A percentile compares a stretch with the other conserved stretches of the same genome.
phyloP scores from a whole-genome alignment of 1,140 invertebrate genomes.

The Vanessa atalanta region DNA sequence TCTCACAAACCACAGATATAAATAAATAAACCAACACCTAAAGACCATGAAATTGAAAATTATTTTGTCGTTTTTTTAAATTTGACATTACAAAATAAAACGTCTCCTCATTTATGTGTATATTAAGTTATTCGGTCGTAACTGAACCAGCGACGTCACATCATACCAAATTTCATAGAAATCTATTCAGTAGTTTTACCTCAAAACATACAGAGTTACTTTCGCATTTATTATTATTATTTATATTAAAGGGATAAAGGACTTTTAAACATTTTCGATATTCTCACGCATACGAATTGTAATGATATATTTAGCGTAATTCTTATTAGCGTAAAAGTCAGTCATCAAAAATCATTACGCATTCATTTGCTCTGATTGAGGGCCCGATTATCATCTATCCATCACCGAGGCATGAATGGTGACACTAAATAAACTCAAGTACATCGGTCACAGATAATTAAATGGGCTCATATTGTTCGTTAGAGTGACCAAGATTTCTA shows the following conservation, averaged over 20 bases:
- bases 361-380: conserved; percentile 8
- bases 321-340: conserved; percentile 4
- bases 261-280: too few relatives aligned
- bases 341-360: conserved; percentile 14
- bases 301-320: not conserved
- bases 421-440: conserved; percentile 58
- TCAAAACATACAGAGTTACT: too few relatives aligned
- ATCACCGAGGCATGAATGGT: conserved; percentile 38
- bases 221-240: too few relatives aligned
- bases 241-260: too few relatives aligned
- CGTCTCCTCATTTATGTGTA: too few relatives aligned
- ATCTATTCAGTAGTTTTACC: not conserved
- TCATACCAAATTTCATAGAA: not conserved
- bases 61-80: too few relatives aligned
- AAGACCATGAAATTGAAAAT: too few relatives aligned
- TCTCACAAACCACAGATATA: too few relatives aligned
- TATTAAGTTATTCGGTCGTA: too few relatives aligned
- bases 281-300: not conserved
- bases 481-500: conserved; percentile 35
- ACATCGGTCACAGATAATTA: conserved; percentile 65
- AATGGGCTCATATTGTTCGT: conserved; percentile 49
- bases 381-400: conserved; percentile 40
- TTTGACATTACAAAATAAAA: too few relatives aligned
- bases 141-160: too few relatives aligned
- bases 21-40: too few relatives aligned